These are phyloP conservation scores for Moxostoma hubbsi DNA, from an alignment of 2,797 vertebrate genomes.

Conservation along the genomic window DNA sequence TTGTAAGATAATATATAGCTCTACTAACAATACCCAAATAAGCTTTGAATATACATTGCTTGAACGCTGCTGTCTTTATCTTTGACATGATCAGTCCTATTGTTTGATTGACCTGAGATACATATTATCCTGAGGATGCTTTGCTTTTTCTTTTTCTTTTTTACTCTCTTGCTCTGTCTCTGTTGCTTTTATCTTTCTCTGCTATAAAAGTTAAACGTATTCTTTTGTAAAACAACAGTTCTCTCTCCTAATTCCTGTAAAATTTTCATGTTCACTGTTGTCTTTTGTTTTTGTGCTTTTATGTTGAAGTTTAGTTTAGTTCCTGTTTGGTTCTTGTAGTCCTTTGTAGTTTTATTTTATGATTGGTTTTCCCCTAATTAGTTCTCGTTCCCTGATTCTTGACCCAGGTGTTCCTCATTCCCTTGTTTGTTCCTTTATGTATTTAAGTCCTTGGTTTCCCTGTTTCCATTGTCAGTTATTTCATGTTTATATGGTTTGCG, in stretches of 20 bases:
- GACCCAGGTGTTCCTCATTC: too few species aligned
- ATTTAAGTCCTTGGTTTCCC: too few species aligned
- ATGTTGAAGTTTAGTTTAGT: too few species aligned
- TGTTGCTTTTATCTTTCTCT: neutral
- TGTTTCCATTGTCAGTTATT: too few species aligned
- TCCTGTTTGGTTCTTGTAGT: too few species aligned
- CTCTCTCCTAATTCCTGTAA: slow-evolving; percentile 24
- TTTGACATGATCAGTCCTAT: slow-evolving; percentile 53
- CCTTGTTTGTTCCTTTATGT: too few species aligned
- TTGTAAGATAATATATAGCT: slow-evolving; percentile 63
- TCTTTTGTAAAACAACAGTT: slow-evolving; percentile 25
- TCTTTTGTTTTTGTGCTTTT: too few species aligned
- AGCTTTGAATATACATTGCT: slow-evolving; percentile 31
- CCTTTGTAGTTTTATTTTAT: too few species aligned
- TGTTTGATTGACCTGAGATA: slow-evolving; percentile 39
- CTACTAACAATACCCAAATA: slow-evolving; percentile 52
- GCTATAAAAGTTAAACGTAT: slow-evolving; percentile 11
- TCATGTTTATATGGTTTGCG: too few species aligned
- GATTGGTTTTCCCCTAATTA: too few species aligned
- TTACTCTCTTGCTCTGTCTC: neutral
- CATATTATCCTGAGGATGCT: slow-evolving; percentile 40
- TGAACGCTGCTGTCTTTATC: slow-evolving; percentile 44
- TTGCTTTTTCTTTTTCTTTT: neutral
- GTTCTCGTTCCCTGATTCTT: too few species aligned
- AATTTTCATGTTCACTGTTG: too few species aligned